Evolutionary conservation across 2,888 invertebrate species (phyloP).

Genomic region (Phrixothrix hirtus): DNA sequence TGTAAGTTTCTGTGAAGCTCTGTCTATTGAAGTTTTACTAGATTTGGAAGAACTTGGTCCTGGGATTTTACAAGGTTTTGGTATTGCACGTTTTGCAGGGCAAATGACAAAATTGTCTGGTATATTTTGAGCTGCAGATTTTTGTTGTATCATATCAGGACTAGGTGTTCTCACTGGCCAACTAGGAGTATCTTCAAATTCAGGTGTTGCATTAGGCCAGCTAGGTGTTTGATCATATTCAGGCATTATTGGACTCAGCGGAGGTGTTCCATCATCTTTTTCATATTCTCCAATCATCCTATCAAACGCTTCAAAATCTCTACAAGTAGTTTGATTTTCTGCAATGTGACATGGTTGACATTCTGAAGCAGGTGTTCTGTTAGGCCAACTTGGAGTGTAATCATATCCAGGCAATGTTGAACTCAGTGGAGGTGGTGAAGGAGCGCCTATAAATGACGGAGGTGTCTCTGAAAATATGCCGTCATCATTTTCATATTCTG

Average conservation of each 20-base stretch:
- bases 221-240: too few relatives aligned
- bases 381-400: background rate
- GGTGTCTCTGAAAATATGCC: background rate
- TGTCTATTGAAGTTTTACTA: background rate
- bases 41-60: background rate
- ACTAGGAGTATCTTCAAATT: background rate
- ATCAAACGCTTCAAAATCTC: constrained; percentile 13
- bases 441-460: background rate
- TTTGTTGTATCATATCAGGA: too few relatives aligned
- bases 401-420: background rate
- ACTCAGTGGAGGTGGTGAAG: background rate
- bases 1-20: background rate
- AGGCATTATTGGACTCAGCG: too few relatives aligned
- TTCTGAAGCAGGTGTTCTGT: background rate
- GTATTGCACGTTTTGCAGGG: background rate
- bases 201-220: too few relatives aligned
- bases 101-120: too few relatives aligned
- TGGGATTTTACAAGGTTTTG: too few relatives aligned
- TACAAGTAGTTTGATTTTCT: too few relatives aligned
- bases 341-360: background rate
- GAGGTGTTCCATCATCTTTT: constrained; percentile 1
- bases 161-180: background rate
- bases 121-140: too few relatives aligned
- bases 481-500: constrained; percentile 1
- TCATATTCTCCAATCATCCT: constrained; percentile 11